Percentiles rank a stretch among this genome's conserved stretches.
These are phyloP conservation scores for Ailuropoda melanoleuca DNA, from an alignment of 2,113 vertebrate genomes.

Conservation along the genomic window DNA sequence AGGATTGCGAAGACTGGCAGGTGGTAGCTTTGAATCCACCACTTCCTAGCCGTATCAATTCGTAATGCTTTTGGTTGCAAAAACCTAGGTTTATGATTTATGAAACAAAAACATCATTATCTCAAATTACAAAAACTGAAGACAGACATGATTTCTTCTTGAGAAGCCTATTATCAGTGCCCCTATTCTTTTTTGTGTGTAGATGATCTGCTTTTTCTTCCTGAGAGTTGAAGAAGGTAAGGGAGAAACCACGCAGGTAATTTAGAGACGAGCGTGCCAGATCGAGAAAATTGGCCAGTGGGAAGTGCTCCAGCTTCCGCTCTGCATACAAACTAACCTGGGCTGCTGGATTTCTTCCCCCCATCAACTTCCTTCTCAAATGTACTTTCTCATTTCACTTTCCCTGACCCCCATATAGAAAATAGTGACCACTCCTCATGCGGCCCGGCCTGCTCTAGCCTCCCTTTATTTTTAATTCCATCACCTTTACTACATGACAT, in stretches of 20 bases:
- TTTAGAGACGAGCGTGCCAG: not conserved
- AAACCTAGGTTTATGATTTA: not conserved
- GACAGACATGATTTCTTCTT: not conserved
- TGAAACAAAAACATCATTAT: not conserved
- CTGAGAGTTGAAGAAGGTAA: not conserved
- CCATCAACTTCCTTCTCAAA: not conserved
- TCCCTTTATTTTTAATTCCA: not conserved
- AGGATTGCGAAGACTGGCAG: not conserved
- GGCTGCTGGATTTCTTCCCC: not conserved
- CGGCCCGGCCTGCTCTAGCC: fast-evolving
- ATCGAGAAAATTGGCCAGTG: not conserved
- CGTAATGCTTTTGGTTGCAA: not conserved
- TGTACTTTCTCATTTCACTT: not conserved
- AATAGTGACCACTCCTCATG: not conserved
- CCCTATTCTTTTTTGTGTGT: not conserved
- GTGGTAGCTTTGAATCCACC: not conserved
- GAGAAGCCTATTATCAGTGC: not conserved
- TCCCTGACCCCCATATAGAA: not conserved
- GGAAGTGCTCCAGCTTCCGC: no score
- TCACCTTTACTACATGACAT: not conserved
- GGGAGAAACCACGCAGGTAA: not conserved
- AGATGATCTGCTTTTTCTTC: not conserved
- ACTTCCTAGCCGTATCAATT: not conserved
- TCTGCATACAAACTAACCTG: not conserved
- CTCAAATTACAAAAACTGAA: not conserved